Evolutionary conservation across 2,797 vertebrate species (phyloP).

Genomic region (Oreonectes daqikongensis): DNA sequence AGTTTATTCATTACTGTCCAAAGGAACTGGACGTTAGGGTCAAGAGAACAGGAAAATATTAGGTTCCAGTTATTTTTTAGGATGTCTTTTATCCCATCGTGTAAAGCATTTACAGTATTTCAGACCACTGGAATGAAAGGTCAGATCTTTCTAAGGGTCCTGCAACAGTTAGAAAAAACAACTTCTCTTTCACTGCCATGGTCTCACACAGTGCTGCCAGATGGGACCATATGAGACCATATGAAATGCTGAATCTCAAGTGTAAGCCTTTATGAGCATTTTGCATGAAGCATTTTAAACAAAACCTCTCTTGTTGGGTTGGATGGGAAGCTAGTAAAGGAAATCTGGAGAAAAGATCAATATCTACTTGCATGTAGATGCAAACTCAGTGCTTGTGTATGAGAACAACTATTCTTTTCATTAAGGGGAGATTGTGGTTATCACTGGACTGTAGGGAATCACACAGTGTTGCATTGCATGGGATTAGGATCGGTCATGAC

Average conservation of each 20-base stretch:
- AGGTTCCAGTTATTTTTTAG: slow-evolving; percentile 2
- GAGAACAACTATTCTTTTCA: slow-evolving; percentile 31
- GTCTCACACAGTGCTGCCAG: slow-evolving; percentile 2
- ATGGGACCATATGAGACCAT: neutral
- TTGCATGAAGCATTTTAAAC: slow-evolving; percentile 10
- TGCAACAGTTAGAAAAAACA: neutral
- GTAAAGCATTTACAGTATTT: neutral
- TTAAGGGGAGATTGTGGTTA: slow-evolving; percentile 11
- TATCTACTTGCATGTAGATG: slow-evolving; percentile 33
- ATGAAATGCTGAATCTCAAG: neutral
- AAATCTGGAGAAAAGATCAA: slow-evolving; percentile 39
- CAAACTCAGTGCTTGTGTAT: slow-evolving; percentile 24
- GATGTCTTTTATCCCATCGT: neutral
- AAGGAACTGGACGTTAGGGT: neutral
- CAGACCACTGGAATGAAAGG: slow-evolving; percentile 2
- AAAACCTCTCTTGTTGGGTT: slow-evolving; percentile 23
- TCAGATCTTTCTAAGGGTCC: neutral
- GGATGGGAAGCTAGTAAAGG: slow-evolving; percentile 8
- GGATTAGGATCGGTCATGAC: slow-evolving; percentile 18
- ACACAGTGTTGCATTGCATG: slow-evolving; percentile 18
- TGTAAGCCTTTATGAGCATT: neutral
- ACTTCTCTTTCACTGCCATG: neutral
- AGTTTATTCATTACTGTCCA: neutral
- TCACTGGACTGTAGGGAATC: slow-evolving; percentile 3
- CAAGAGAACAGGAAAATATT: slow-evolving; percentile 14